Evolutionary conservation across 2,888 invertebrate genomes (phyloP).

Genomic region (Microchrysa polita): DNA sequence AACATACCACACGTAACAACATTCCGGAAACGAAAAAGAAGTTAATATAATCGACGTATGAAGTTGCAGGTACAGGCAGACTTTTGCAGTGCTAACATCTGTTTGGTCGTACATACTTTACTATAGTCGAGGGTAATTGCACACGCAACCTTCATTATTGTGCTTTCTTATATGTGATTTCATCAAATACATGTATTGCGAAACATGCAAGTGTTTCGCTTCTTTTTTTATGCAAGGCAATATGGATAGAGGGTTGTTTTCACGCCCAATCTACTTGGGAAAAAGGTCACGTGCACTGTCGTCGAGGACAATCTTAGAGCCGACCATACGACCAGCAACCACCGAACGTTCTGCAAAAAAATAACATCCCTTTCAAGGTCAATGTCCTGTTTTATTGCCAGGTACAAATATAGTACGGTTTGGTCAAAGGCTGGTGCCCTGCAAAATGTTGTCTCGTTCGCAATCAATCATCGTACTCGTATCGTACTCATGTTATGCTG

Average conservation of each 20-base stretch:
- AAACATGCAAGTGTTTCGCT: not conserved
- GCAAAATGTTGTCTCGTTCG: slow-evolving; percentile 4
- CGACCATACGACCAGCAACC: not conserved
- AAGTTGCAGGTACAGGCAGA: not conserved
- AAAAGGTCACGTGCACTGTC: not conserved
- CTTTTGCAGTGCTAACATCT: too few species aligned
- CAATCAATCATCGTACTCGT: not conserved
- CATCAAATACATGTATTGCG: not conserved
- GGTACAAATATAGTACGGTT: too few species aligned
- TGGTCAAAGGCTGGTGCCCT: not conserved
- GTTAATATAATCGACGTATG: not conserved
- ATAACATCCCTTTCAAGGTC: slow-evolving; percentile 8
- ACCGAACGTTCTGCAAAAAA: not conserved
- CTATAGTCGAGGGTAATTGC: not conserved
- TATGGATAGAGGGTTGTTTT: not conserved
- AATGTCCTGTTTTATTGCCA: slow-evolving; percentile 11
- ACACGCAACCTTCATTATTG: slow-evolving; percentile 29
- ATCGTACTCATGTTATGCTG: too few species aligned
- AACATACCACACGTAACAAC: not conserved
- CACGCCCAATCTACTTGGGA: too few species aligned
- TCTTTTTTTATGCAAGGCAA: not conserved
- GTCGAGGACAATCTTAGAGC: not conserved
- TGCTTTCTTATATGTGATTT: not conserved
- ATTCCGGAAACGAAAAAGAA: slow-evolving; percentile 14
- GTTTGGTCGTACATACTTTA: too few species aligned